These are phyloP conservation scores for Microplitis mediator DNA, from an alignment of 1,140 invertebrate species.

Conservation along the genomic window DNA sequence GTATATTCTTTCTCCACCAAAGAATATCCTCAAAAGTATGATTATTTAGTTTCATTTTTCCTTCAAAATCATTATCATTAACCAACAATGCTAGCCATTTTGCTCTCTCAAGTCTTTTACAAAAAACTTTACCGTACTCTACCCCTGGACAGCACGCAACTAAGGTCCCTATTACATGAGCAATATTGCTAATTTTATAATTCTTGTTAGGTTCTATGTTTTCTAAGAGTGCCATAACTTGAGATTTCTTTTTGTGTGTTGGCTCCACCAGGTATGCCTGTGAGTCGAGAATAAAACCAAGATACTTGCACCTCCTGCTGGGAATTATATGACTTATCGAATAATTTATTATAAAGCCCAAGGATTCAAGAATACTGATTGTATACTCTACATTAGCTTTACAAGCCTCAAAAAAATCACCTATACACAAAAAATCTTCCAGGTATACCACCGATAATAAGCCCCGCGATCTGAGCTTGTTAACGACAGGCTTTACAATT, in stretches of 20 bases:
- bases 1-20: constrained; percentile 20
- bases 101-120: constrained; percentile 20
- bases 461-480: not conserved
- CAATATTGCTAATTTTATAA: constrained; percentile 24
- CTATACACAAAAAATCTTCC: constrained; percentile 19
- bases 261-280: not conserved
- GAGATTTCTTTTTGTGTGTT: not conserved
- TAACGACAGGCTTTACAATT: constrained; percentile 21
- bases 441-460: constrained; percentile 22
- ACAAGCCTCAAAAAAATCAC: constrained; percentile 1
- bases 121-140: constrained; percentile 18
- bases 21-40: constrained; percentile 3
- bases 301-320: constrained; percentile 17
- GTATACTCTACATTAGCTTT: constrained; percentile 3
- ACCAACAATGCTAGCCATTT: constrained; percentile 11
- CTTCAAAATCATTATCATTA: constrained; percentile 16
- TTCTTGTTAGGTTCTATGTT: not conserved
- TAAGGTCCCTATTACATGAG: constrained; percentile 11
- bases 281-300: constrained; percentile 25
- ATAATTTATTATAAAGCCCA: constrained; percentile 27
- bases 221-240: not conserved
- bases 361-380: not conserved
- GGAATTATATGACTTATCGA: constrained; percentile 13
- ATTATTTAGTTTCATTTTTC: constrained; percentile 11
- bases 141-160: constrained; percentile 12